Evolutionary conservation across 1,140 invertebrate species (phyloP), one percentile per base, ranked within the genome.

Genomic region (Drosophila parvula): DNA sequence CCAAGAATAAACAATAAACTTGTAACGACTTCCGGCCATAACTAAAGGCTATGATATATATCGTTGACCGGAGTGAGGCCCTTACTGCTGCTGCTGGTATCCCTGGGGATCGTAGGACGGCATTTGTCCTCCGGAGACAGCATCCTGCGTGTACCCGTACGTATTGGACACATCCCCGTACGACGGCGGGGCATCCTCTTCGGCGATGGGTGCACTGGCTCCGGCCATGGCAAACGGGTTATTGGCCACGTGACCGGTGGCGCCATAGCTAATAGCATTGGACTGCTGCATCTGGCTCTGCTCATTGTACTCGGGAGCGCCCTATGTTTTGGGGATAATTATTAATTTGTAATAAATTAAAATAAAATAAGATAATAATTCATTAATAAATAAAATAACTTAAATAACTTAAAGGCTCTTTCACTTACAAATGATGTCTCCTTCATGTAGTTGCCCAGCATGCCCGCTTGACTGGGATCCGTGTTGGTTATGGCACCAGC

Each of bases 361-460:
- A 22, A 3, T 22, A 2, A 22, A 22, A 22, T 1, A 22, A 22
- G 1, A 2, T 3, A 22, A 22, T 22, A 22, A 22, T 22, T 3
- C 3, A 7, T 30, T 32, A 36, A 3, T n/a, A 64, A 40, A 47
- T 44, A 12, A 40, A n/a, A 47, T 14, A 51, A 8, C 34, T 16
- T 22, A 51, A 34, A 32, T 36, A 43, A 28, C 4, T 11, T 18
- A 3, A 11, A 0, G 4, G 0, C 4, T 11, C 5, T 12, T 3
- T 7, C 40, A 93, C 93, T 93, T 92, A 94, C 94, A 74, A 94
- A 94, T 50, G 93, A 92, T 14, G 94, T 94, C 82, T 94, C 94
- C 67, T 93, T 92, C 58, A 90, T 85, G 78, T 85, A 80, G 92
- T 92, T 78, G 90, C 76, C 78, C 69, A 73, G 5, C 56, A 83